These are phyloP conservation scores for Dendrolimus kikuchii DNA, from an alignment of 1,140 invertebrate genomes.

Conservation along the genomic window DNA sequence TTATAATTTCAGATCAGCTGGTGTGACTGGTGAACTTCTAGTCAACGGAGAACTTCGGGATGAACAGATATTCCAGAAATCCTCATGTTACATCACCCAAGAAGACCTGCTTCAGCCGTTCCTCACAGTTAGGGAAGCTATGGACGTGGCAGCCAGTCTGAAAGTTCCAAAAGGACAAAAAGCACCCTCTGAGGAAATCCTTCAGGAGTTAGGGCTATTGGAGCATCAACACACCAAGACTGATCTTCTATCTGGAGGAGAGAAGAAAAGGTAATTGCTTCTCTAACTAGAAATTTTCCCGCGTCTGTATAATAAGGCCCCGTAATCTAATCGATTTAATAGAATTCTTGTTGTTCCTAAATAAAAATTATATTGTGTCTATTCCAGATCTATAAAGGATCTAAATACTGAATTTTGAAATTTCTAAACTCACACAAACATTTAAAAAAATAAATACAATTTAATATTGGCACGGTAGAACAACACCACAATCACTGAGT, in stretches of 20 bases:
- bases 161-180: slow-evolving; percentile 74
- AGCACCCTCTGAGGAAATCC: slow-evolving; percentile 68
- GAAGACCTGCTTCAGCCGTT: slow-evolving; percentile 88
- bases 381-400: too few species aligned
- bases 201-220: slow-evolving; percentile 73
- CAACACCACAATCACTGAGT: too few species aligned
- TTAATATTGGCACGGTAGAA: too few species aligned
- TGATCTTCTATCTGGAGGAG: slow-evolving; percentile 80
- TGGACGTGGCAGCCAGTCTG: slow-evolving; percentile 86
- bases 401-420: too few species aligned
- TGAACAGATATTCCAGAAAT: slow-evolving; percentile 64
- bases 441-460: too few species aligned
- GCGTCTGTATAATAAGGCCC: too few species aligned
- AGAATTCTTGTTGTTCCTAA: too few species aligned
- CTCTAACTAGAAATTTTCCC: background rate
- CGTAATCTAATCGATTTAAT: too few species aligned
- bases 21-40: slow-evolving; percentile 70
- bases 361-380: too few species aligned
- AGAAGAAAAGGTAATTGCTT: slow-evolving; percentile 74
- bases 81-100: slow-evolving; percentile 91
- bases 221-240: slow-evolving; percentile 79
- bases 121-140: slow-evolving; percentile 86
- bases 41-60: slow-evolving; percentile 58
- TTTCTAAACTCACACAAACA: too few species aligned
- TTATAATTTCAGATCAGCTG: slow-evolving; percentile 51